A percentile compares a stretch with the other conserved stretches of the same genome.
Evolutionary conservation across 30 jellyfish, hydroid and myxozoan genomes (phyloP).

Genomic region (Hydractinia echinata): DNA sequence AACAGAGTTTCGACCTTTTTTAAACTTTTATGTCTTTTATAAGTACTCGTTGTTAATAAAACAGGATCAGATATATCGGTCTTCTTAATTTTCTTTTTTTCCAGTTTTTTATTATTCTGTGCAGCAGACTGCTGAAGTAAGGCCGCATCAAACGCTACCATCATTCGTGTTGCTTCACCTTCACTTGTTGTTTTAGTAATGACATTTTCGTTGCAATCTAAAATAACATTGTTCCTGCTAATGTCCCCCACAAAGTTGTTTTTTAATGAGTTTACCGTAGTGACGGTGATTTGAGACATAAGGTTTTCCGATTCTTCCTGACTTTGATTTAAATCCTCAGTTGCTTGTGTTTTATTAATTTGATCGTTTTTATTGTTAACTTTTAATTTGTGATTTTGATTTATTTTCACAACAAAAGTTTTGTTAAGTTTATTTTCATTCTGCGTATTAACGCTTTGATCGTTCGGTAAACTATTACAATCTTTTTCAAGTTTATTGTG

Average conservation of each 20-base stretch:
- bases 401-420: not conserved
- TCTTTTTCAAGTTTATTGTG: not conserved
- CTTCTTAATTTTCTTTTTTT: conserved; percentile 10
- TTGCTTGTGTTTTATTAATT: not conserved
- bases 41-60: conserved; percentile 23
- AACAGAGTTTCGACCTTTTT: conserved; percentile 15
- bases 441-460: not conserved
- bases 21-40: conserved; percentile 20
- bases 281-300: not conserved
- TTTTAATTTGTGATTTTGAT: conserved; percentile 2
- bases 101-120: not conserved
- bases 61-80: conserved; percentile 34
- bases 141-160: conserved; percentile 32
- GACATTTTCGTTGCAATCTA: conserved; percentile 12
- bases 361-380: conserved; percentile 6
- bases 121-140: not conserved
- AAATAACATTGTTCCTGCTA: not conserved
- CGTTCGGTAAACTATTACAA: not conserved
- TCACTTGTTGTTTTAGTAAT: not conserved
- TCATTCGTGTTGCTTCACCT: not conserved
- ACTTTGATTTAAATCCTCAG: not conserved
- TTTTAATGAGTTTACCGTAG: not conserved
- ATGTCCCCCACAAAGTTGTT: not conserved
- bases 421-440: not conserved
- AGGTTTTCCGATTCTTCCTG: conserved; percentile 24